Conservation (phyloP, 2,888 invertebrate species). For the Cecidostiba fungosa region DNA sequence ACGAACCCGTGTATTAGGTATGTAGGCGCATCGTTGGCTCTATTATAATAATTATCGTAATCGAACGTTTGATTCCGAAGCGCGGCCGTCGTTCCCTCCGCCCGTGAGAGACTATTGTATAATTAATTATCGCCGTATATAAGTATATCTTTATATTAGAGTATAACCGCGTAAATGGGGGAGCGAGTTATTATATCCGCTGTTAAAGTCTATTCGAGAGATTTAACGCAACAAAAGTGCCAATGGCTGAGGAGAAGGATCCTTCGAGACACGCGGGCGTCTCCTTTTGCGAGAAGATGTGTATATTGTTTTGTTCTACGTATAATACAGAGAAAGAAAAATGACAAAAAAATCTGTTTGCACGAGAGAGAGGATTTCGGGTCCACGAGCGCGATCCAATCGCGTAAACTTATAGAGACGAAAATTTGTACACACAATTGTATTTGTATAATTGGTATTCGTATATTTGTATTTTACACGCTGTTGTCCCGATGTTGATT, state of each 20-base stretch:
- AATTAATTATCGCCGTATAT: slow-evolving; percentile 39
- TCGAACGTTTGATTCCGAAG: slow-evolving; percentile 6
- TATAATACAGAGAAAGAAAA: background rate
- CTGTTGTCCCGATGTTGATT: slow-evolving; percentile 49
- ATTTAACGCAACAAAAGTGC: slow-evolving; percentile 60
- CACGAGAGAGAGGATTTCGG: background rate
- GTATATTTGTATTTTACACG: slow-evolving; percentile 55
- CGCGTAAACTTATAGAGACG: background rate
- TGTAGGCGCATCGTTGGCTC: slow-evolving; percentile 3
- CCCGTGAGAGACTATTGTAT: slow-evolving; percentile 3
- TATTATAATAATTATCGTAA: background rate
- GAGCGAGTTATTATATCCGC: slow-evolving; percentile 42
- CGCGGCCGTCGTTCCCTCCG: background rate
- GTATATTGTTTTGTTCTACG: background rate
- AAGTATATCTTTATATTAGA: slow-evolving; percentile 3
- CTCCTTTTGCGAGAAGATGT: background rate
- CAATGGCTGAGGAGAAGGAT: slow-evolving; percentile 51
- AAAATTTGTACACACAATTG: slow-evolving; percentile 34
- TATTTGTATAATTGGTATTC: slow-evolving; percentile 57
- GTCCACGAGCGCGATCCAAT: background rate
- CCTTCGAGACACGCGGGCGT: slow-evolving; percentile 34
- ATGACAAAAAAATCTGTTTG: background rate
- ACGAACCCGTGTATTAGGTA: background rate
- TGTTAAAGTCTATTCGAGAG: slow-evolving; percentile 52
- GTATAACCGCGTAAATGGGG: background rate